Conservation (phyloP, 64 coral and sea anemone species). For the Catalaphyllia jardinei region DNA sequence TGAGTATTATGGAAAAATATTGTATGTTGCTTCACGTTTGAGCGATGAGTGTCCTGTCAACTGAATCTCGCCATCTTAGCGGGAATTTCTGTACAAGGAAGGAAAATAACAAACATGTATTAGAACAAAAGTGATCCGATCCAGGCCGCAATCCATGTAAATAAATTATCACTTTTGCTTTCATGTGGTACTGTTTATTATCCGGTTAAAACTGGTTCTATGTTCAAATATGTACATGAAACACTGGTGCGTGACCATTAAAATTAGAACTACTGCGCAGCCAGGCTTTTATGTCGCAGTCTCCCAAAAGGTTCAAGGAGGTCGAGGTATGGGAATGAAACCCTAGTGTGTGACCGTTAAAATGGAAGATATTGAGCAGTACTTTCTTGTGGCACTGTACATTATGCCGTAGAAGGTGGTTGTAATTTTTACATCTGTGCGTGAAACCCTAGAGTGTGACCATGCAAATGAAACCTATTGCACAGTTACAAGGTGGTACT, state of each 20-base stretch:
- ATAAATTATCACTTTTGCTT: too few species aligned
- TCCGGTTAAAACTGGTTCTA: too few species aligned
- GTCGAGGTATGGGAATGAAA: too few species aligned
- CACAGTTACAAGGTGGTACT: background rate
- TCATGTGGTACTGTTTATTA: too few species aligned
- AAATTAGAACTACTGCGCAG: too few species aligned
- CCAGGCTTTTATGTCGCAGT: too few species aligned
- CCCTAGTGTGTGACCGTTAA: background rate
- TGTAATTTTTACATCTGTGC: background rate
- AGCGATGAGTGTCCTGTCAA: conserved; percentile 21
- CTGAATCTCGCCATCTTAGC: conserved; percentile 69
- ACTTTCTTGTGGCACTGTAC: background rate
- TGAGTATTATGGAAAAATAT: background rate
- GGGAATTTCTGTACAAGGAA: conserved; percentile 32
- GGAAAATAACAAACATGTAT: background rate
- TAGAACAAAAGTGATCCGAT: background rate
- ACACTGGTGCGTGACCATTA: too few species aligned
- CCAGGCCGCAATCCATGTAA: background rate
- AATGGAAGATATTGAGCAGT: background rate
- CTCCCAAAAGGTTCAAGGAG: too few species aligned
- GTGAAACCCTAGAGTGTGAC: background rate
- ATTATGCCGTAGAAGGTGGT: background rate
- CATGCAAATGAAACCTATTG: background rate
- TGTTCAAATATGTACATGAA: too few species aligned
- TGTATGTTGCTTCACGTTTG: background rate